Conservation (phyloP, 2,113 vertebrate genomes). For the Hypocryptadius cinnamomeus region DNA sequence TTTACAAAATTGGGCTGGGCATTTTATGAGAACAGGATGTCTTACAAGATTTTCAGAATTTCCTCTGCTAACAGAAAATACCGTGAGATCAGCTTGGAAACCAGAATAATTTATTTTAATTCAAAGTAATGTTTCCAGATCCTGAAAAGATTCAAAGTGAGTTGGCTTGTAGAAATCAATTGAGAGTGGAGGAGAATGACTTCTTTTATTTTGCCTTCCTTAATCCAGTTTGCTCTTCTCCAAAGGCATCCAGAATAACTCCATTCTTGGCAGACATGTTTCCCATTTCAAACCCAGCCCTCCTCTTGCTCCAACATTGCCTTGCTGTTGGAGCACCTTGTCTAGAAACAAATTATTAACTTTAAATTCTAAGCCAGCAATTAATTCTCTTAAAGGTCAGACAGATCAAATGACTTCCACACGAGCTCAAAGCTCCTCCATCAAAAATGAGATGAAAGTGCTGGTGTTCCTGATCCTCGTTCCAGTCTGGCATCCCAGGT, state of each 20-base stretch:
- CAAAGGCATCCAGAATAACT: neutral
- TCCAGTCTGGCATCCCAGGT: neutral
- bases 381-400: conserved; percentile 51
- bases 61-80: conserved; percentile 41
- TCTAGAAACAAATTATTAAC: conserved; percentile 12
- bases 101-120: neutral
- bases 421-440: conserved; percentile 20
- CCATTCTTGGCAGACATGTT: neutral
- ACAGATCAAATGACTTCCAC: conserved; percentile 24
- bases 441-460: conserved; percentile 4
- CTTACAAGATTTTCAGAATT: conserved; percentile 49
- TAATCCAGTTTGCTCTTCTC: neutral
- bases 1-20: conserved; percentile 44
- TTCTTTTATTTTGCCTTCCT: neutral
- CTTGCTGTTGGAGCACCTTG: neutral
- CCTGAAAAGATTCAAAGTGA: neutral
- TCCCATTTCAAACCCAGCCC: neutral
- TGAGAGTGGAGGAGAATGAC: neutral
- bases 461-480: neutral
- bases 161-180: neutral
- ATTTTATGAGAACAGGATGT: conserved; percentile 57
- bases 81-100: conserved; percentile 15
- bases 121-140: conserved; percentile 1
- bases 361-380: conserved; percentile 6
- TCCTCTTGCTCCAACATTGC: neutral